Percentiles rank a stretch among this genome's conserved stretches.
These are phyloP conservation scores for Axea sp. DNA, from an alignment of 2,888 invertebrate species.

Conservation along the genomic window DNA sequence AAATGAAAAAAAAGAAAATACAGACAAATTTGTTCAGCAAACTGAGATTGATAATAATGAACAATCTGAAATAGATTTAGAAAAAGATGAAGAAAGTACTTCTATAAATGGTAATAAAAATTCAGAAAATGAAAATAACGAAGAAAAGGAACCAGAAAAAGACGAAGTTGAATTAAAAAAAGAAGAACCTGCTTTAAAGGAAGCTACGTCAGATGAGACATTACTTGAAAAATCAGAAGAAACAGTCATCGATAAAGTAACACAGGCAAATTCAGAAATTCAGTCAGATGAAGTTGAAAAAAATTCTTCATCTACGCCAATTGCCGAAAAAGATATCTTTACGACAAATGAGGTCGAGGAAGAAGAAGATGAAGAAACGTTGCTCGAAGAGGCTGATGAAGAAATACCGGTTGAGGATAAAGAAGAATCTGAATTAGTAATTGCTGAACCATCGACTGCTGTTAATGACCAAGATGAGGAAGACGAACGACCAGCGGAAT, in stretches of 20 bases:
- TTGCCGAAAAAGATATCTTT: slow-evolving; percentile 24
- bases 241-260: slow-evolving; percentile 41
- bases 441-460: slow-evolving; percentile 74
- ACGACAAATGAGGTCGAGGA: slow-evolving; percentile 9
- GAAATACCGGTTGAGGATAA: slow-evolving; percentile 25
- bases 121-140: slow-evolving; percentile 10
- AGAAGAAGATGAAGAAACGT: slow-evolving; percentile 18
- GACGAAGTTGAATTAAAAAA: too few relatives aligned
- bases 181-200: too few relatives aligned
- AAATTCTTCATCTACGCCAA: slow-evolving; percentile 9
- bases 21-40: neutral
- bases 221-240: slow-evolving; percentile 23
- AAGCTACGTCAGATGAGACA: neutral
- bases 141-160: slow-evolving; percentile 32
- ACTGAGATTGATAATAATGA: neutral
- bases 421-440: slow-evolving; percentile 68
- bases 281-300: slow-evolving; percentile 57
- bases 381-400: slow-evolving; percentile 11
- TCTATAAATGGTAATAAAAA: neutral
- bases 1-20: slow-evolving; percentile 53
- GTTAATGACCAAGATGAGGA: slow-evolving; percentile 73
- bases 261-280: slow-evolving; percentile 50
- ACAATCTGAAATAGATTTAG: slow-evolving; percentile 26
- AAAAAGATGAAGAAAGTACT: neutral
- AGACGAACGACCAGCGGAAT: slow-evolving; percentile 69